phyloP scores from a whole-genome alignment of 1,140 invertebrate genomes.

The Megalopta genalis region DNA sequence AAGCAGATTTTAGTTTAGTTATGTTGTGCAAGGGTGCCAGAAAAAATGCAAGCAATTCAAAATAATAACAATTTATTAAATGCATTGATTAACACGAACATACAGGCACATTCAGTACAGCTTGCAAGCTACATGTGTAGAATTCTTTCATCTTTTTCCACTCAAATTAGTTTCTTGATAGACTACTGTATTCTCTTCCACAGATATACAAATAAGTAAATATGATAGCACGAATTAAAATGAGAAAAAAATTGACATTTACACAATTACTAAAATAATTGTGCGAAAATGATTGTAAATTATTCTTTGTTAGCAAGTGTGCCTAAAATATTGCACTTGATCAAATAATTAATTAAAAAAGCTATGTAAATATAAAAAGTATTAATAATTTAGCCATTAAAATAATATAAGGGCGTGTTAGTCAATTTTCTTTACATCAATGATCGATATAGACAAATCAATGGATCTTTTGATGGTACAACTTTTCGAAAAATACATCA shows the following conservation, averaged over 20 bases:
- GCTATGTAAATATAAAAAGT: neutral
- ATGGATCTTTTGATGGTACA: neutral
- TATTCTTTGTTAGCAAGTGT: neutral
- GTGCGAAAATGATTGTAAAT: neutral
- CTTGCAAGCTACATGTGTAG: constrained; percentile 39
- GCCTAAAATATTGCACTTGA: constrained; percentile 23
- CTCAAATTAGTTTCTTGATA: neutral
- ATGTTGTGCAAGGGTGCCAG: constrained; percentile 66
- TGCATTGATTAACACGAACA: constrained; percentile 70
- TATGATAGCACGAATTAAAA: constrained; percentile 1
- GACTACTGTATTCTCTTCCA: neutral
- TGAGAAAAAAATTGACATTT: constrained; percentile 1
- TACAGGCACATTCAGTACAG: constrained; percentile 69
- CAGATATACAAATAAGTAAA: neutral
- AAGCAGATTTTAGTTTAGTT: constrained; percentile 49
- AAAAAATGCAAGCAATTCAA: constrained; percentile 74
- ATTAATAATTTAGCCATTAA: neutral
- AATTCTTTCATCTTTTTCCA: constrained; percentile 1
- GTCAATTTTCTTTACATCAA: neutral
- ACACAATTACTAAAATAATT: constrained; percentile 16
- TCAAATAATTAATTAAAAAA: neutral
- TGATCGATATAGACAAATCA: neutral
- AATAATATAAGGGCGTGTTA: constrained; percentile 13
- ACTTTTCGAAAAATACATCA: neutral
- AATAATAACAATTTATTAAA: constrained; percentile 78